Base-by-base conservation (phyloP, 2,888 invertebrate species). In the Drosophila paramelanica region DNA sequence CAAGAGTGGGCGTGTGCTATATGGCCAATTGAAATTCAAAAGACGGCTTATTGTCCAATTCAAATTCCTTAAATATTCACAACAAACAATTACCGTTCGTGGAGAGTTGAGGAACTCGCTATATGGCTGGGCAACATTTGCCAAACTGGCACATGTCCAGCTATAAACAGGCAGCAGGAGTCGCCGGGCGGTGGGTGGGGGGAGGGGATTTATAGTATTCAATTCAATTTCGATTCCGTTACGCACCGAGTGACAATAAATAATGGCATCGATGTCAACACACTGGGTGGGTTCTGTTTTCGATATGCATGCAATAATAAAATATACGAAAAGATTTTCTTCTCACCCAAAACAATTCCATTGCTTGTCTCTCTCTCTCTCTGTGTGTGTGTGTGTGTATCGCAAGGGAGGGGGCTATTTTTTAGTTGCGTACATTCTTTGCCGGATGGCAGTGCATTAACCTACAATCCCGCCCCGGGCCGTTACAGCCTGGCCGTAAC, bases 271-370 rank as follows among this genome's bases (percentile, higher is more conserved):
- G 56, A 65, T 77, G 76, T 66, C 78, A 69, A 50, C 65, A 58
- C 55, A 58, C 42, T 45, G 52, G 49, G 14, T 38, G 17, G 50
- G 23, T 2, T 38, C 36, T 13, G 14, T 25, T 38, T 36, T 77
- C 68, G 77, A 68, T 77, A 73, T 73, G 67, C 75, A 76, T 68
- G 58, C 77, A 73, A 68, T 68, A 76, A 56, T 68, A 68, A 76
- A 68, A 74, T 70, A 65, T 61, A 73, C 64, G 42, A 62, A 62
- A 69, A 73, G 61, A 66, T 76, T 73, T 61, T 57, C 67, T 55
- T 61, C 46, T 52, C 50, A 33, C 41, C 58, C 43, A 62, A 72
- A 75, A 77, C 61, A 72, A 77, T 67, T 72, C 45, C 13, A 39
- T 23, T 23, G 23, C 20, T 23, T 23, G 4, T 4, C 23, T 20